Evolutionary conservation across 1,140 invertebrate genomes (phyloP), one percentile per base, ranked within the genome.

Genomic region (Dinoponera quadriceps): DNA sequence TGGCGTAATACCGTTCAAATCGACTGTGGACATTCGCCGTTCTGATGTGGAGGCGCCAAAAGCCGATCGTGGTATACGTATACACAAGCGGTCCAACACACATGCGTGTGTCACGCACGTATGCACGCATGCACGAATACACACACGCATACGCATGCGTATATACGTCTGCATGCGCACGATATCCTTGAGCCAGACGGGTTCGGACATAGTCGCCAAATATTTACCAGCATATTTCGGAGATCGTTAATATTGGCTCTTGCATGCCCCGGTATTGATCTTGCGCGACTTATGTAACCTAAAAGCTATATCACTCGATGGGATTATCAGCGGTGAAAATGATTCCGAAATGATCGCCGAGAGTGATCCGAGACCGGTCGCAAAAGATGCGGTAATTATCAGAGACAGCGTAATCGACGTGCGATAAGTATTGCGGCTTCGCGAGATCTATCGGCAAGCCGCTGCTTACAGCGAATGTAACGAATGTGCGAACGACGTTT

Each of bases 161-260:
- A 29, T 9, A 9, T 44, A 44, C 38, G 33, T 22, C 5, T 59
- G 73, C 51, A 78, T 22, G 44, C 69, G 57, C 66, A 48, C 54
- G 85, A 89, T 89, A 89, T 89, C 88, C 88, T 89, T 89, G 88
- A 85, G 80, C 72, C 29, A 60, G 60, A 48, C 38, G 13, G 63
- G 49, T 20, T 44, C 25, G 77, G 78, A 54, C 59, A 71, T 71
- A 84, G 71, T 84, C 83, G 38, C 33, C 88, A 89, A 90, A 90
- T 90, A 88, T 90, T 90, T 90, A 88, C 86, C 84, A 29, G 86
- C 75, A 90, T 88, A 90, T 90, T 90, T 90, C 86, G 86, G 84
- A 84, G 86, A 90, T 90, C 72, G 84, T 89, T 89, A 88, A 90
- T 90, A 90, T 90, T 90, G 89, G 84, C 82, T 87, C 68, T 78